A percentile compares a stretch with the other conserved stretches of the same genome.
Evolutionary conservation across 2,113 vertebrate species (phyloP).

Genomic region (Microtus pennsylvanicus): DNA sequence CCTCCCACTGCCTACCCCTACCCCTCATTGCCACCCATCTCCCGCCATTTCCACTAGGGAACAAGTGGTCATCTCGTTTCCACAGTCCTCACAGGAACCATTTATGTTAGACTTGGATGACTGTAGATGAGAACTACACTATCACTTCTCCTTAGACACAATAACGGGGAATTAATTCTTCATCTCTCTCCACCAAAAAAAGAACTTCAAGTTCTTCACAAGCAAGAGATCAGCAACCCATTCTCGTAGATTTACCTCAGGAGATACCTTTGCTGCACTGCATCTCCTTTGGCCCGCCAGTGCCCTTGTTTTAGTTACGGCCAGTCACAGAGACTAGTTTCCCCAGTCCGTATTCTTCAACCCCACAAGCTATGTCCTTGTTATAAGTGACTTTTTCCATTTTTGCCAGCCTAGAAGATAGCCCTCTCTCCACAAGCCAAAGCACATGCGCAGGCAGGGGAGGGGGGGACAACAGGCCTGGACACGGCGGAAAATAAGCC

Average conservation of each 20-base stretch:
- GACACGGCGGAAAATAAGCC: accelerated
- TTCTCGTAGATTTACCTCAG: neutral
- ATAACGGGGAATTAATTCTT: neutral
- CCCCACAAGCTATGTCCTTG: neutral
- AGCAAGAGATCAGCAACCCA: too few species aligned
- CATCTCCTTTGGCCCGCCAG: neutral
- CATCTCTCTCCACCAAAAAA: neutral
- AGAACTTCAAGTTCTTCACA: neutral
- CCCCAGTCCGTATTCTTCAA: neutral
- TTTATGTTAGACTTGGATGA: neutral
- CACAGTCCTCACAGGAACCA: neutral
- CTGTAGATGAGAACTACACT: too few species aligned
- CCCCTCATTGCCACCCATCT: neutral
- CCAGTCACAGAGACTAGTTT: too few species aligned
- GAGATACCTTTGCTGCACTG: too few species aligned
- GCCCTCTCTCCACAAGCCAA: neutral
- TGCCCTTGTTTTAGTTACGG: too few species aligned
- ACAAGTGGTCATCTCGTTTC: neutral
- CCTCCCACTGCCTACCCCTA: too few species aligned
- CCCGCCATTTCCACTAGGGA: neutral
- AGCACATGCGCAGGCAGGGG: neutral
- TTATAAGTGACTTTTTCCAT: neutral
- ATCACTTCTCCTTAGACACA: neutral
- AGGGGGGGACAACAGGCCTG: too few species aligned
- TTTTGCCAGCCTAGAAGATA: neutral